Percentiles rank a stretch among this genome's conserved stretches.
Conservation (phyloP, 2,888 invertebrate genomes). For the Trileptium ribeirensis region DNA sequence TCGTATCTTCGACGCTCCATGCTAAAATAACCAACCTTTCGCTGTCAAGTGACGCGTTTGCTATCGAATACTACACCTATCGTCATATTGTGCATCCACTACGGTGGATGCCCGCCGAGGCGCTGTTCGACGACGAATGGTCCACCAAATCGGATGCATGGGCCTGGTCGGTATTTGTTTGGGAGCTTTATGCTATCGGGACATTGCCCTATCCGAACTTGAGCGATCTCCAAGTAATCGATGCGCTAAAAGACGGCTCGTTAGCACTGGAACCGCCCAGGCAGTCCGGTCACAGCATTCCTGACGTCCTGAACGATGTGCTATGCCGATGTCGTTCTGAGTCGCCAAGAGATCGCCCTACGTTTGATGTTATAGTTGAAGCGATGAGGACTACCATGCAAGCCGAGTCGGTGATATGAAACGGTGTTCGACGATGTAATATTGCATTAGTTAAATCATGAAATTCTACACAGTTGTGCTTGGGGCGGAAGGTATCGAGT, state of each 20-base stretch:
- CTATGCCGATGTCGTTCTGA: conserved; percentile 60
- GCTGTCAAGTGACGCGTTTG: conserved; percentile 64
- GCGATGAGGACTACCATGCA: too few species aligned
- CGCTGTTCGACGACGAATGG: conserved; percentile 78
- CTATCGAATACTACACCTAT: conserved; percentile 77
- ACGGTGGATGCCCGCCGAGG: conserved; percentile 82
- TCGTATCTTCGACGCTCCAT: conserved; percentile 69
- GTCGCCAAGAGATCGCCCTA: conserved; percentile 53
- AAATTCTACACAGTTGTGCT: too few species aligned
- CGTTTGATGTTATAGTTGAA: conserved; percentile 58
- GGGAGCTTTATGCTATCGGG: conserved; percentile 78
- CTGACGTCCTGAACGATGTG: neutral
- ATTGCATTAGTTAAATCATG: too few species aligned
- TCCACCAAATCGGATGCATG: conserved; percentile 88
- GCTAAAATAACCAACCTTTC: conserved; percentile 62
- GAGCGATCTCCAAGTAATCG: conserved; percentile 66
- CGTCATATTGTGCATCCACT: conserved; percentile 75
- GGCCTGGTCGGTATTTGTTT: conserved; percentile 76
- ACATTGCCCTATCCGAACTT: conserved; percentile 71
- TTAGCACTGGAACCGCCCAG: conserved; percentile 29
- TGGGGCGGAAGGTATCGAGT: too few species aligned
- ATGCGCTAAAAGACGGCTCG: conserved; percentile 32
- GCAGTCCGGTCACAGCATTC: neutral
- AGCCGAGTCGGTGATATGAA: too few species aligned
- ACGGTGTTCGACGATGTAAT: too few species aligned